phyloP scores from a whole-genome alignment of 2,888 invertebrate species.

The Zeuzera pyrina region DNA sequence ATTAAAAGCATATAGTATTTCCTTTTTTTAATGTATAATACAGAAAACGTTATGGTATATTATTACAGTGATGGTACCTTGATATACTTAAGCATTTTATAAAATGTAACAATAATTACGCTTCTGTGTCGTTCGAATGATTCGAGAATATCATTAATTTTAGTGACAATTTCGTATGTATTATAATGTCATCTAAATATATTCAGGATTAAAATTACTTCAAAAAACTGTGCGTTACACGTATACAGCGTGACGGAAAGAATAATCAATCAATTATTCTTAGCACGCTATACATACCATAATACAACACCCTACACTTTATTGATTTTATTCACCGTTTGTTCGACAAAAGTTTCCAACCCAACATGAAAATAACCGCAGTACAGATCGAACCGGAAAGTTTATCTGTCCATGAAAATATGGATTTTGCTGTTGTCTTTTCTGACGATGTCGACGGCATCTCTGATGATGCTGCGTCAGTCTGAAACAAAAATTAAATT shows the following conservation, averaged over 20 bases:
- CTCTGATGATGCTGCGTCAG: conserved; percentile 29
- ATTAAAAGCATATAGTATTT: too few relatives aligned
- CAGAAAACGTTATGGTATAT: too few relatives aligned
- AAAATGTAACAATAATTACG: too few relatives aligned
- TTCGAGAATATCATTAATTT: too few relatives aligned
- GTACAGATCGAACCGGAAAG: conserved; percentile 74
- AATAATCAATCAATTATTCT: conserved; percentile 37
- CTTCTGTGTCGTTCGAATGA: too few relatives aligned
- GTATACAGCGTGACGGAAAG: conserved; percentile 25
- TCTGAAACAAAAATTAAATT: conserved; percentile 38
- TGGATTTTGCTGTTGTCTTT: conserved; percentile 38
- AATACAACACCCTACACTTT: neutral
- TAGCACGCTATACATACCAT: conserved; percentile 22
- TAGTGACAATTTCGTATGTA: too few relatives aligned
- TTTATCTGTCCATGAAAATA: conserved; percentile 71
- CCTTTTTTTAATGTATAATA: too few relatives aligned
- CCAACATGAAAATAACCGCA: conserved; percentile 75
- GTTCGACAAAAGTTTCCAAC: conserved; percentile 74
- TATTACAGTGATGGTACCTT: too few relatives aligned
- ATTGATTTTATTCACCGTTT: conserved; percentile 58
- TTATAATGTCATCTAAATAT: too few relatives aligned
- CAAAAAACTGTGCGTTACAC: neutral
- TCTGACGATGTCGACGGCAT: conserved; percentile 21
- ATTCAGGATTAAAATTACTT: neutral
- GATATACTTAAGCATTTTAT: too few relatives aligned